phyloP scores from a whole-genome alignment of 2,797 vertebrate genomes.

The Sarcophilus harrisii region DNA sequence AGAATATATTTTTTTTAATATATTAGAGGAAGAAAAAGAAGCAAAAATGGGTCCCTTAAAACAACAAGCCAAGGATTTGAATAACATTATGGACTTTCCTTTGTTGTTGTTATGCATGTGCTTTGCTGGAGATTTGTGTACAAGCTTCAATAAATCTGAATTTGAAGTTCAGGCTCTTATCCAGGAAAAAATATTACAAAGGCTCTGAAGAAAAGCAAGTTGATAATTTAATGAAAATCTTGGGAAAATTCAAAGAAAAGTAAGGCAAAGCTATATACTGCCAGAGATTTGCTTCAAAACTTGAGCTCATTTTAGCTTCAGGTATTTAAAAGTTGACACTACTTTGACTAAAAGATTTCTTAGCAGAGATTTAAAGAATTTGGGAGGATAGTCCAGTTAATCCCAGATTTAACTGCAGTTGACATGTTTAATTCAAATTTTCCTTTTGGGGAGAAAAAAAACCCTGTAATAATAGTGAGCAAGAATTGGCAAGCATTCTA shows the following conservation, averaged over 20 bases:
- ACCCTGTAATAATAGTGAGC: slow-evolving; percentile 25
- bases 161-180: slow-evolving; percentile 64
- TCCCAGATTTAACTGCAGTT: slow-evolving; percentile 60
- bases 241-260: slow-evolving; percentile 55
- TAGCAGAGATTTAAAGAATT: slow-evolving; percentile 47
- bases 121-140: slow-evolving; percentile 37
- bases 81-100: neutral
- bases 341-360: slow-evolving; percentile 68
- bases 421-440: slow-evolving; percentile 45
- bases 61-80: slow-evolving; percentile 33
- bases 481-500: slow-evolving; percentile 43
- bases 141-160: slow-evolving; percentile 52
- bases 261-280: slow-evolving; percentile 27
- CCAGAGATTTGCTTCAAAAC: slow-evolving; percentile 48
- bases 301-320: slow-evolving; percentile 57
- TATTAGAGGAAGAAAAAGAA: neutral
- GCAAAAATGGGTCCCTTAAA: neutral
- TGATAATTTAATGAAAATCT: slow-evolving; percentile 64
- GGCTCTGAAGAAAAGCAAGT: slow-evolving; percentile 56
- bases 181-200: slow-evolving; percentile 55
- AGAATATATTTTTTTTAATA: neutral
- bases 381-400: slow-evolving; percentile 32
- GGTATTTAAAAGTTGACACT: slow-evolving; percentile 63
- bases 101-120: neutral
- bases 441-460: slow-evolving; percentile 6